Base-by-base conservation (phyloP, 2,888 invertebrate genomes). In the Eilema depressum region DNA sequence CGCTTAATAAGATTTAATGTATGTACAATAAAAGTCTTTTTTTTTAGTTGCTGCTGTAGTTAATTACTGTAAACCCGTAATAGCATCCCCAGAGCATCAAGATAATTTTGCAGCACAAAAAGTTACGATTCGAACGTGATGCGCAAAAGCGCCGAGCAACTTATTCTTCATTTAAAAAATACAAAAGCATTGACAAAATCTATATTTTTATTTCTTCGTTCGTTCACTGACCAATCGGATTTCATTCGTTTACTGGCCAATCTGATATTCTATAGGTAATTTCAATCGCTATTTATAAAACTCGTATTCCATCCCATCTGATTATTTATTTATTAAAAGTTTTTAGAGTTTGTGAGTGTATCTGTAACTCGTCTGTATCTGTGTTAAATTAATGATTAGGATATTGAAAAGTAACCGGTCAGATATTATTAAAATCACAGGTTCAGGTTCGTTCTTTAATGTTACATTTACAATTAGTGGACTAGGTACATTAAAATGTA, bases 21-120 rank as follows among this genome's bases (percentile, higher is more conserved):
- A 33, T 73, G 60, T 59, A 33, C 65, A 26, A 57, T 53, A 30
- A 61, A 63, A 68, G 60, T 68, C 63, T 61, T 70, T 73, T 41
- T n/a, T 59, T 66, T 72, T 71, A 61, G 7, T 59, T 67, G 47
- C 56, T 69, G 56, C 59, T 30, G 28, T 57, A 30, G 61, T 28
- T 76, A 74, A 76, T 66, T 69, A 69, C 63, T 71, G 25, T 10
- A 57, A 66, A 66, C 25, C 53, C 61, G 68, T 69, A 70, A 70
- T 63, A 63, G 63, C 59, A 26, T 37, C 59, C 25, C 23, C 37
- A 26, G 33, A 37, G n/a, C 30, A 60, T 37, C 53, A 69, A 69
- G 56, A 30, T 57, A 61, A 25, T 70, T 74, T 10, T 8, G 33
- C 14, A 17, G 0, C 10, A 28, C 20, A 75, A 73, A 73, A 75